Evolutionary conservation across 2,888 invertebrate species (phyloP), one percentile per base, ranked within the genome.

Genomic region (Lycia hirtaria): DNA sequence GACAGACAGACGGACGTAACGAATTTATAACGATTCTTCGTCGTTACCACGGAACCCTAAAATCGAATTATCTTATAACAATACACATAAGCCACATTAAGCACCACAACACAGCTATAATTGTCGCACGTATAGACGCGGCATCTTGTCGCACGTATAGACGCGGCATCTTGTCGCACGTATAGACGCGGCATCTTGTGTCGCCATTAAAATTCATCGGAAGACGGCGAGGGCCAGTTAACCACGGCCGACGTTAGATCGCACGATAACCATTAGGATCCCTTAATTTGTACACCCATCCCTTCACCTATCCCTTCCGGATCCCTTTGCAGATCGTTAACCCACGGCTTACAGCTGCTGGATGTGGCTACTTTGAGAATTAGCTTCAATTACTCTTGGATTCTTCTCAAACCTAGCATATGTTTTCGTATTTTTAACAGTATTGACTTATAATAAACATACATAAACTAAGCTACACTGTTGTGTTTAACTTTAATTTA

Each of bases 301-400:
- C 88, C 89, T 85, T 86, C 83, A 89, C 89, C 91, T 89, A 87
- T 88, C 88, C 89, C 87, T 87, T 88, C 84, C 84, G 86, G 77
- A 87, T 85, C 88, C 89, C 88, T 90, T 85, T 85, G 79, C 87
- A 84, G 84, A 87, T 88, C 83, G 87, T 86, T 87, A 85, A 78
- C 65, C 68, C 55, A 48, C 58, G 83, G 77, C 57, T 72, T 80
- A 83, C 63, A 45, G 56, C 15, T n/a, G 30, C 80, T 84, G 64
- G 83, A 85, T 73, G 64, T 55, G 81, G 33, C 60, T 22, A 24
- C 4, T 32, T 32, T 32, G 5, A 24, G 7, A 14, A 15, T 17
- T 15, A n/a, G n/a, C n/a, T n/a, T n/a, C n/a, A n/a, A n/a, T n/a
- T n/a, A n/a, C 12, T 30, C n/a, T 30, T 30, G 30, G 24, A 9